Conservation (phyloP, 2,797 vertebrate species). For the Taenioides sp. region DNA sequence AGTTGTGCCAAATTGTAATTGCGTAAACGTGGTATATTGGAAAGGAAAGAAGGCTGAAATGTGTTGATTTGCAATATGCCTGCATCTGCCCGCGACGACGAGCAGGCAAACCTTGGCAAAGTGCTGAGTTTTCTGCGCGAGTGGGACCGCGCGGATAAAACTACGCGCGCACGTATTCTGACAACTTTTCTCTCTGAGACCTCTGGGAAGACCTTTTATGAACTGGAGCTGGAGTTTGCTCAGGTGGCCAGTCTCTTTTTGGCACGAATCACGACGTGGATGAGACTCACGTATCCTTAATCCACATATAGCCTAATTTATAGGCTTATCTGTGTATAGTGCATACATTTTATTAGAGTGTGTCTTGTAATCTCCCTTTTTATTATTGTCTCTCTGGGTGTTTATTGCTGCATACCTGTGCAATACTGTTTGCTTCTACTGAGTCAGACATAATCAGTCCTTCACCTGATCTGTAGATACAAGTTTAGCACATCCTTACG, state of each 20-base stretch:
- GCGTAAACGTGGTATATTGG: no score
- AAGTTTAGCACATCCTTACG: slow-evolving; percentile 76
- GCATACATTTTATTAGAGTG: no score
- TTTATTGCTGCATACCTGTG: no score
- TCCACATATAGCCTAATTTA: background rate
- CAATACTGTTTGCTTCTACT: background rate
- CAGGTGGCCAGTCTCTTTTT: slow-evolving; percentile 86
- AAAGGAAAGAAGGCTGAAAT: background rate
- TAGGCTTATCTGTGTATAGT: background rate
- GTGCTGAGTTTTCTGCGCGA: slow-evolving; percentile 79
- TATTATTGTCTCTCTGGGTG: no score
- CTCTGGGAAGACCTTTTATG: slow-evolving; percentile 76
- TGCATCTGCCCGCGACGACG: slow-evolving; percentile 22
- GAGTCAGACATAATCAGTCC: slow-evolving; percentile 32
- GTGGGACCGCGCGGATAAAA: slow-evolving; percentile 79
- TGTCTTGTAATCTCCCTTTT: no score
- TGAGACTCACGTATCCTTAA: slow-evolving; percentile 83
- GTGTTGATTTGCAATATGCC: no score
- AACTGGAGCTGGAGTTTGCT: slow-evolving; percentile 84
- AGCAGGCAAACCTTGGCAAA: slow-evolving; percentile 57
- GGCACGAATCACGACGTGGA: slow-evolving; percentile 80
- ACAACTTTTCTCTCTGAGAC: slow-evolving; percentile 78
- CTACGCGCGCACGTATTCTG: slow-evolving; percentile 69
- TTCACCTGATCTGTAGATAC: slow-evolving; percentile 80
- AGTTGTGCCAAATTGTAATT: background rate